A percentile compares a stretch with the other conserved stretches of the same genome.
Conservation (phyloP, 1,140 invertebrate genomes). For the Branchinecta lynchi region DNA sequence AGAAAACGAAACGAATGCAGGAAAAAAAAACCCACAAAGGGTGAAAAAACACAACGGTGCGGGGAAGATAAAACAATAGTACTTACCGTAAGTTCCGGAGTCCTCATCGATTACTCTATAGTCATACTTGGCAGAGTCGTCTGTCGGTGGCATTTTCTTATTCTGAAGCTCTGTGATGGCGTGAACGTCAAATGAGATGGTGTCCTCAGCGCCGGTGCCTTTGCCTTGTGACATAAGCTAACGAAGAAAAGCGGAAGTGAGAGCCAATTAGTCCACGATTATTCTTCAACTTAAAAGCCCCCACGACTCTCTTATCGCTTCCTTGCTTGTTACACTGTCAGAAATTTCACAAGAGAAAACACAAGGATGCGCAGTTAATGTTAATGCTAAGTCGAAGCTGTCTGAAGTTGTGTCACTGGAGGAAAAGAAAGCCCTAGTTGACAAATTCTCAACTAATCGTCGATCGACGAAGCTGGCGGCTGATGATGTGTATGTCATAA, state of each 20-base stretch:
- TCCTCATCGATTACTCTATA: slow-evolving; percentile 50
- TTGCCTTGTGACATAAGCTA: slow-evolving; percentile 67
- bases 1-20: slow-evolving; percentile 43
- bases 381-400: too few species aligned
- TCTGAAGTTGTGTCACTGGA: too few species aligned
- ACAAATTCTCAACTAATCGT: too few species aligned
- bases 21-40: slow-evolving; percentile 18
- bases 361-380: too few species aligned
- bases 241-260: slow-evolving; percentile 15
- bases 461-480: too few species aligned
- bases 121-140: slow-evolving; percentile 83
- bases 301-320: too few species aligned
- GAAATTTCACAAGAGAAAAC: too few species aligned
- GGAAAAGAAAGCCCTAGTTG: too few species aligned
- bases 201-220: slow-evolving; percentile 54
- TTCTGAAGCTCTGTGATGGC: slow-evolving; percentile 80
- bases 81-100: slow-evolving; percentile 44
- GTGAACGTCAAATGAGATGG: slow-evolving; percentile 83
- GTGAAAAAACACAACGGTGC: background rate
- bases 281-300: slow-evolving; percentile 20
- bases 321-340: too few species aligned
- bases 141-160: slow-evolving; percentile 55
- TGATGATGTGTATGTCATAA: too few species aligned
- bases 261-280: background rate
- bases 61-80: background rate